phyloP scores from a whole-genome alignment of 2,888 invertebrate species.

The Cosmia trapezina region DNA sequence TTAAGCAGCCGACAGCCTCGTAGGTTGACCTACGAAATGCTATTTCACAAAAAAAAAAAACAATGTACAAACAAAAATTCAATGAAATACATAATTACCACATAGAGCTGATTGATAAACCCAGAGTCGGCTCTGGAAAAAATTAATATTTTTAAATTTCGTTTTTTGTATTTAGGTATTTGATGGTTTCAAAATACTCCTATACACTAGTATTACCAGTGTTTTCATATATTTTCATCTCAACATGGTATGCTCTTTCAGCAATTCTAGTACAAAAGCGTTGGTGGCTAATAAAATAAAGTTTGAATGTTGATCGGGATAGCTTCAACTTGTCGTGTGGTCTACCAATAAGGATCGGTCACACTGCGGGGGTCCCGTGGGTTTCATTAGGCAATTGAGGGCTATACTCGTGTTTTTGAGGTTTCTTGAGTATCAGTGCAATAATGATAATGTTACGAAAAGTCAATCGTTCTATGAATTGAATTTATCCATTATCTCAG shows the following conservation, averaged over 20 bases:
- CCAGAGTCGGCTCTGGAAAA: too few relatives aligned
- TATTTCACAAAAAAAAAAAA: too few relatives aligned
- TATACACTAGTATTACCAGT: too few relatives aligned
- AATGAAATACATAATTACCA: too few relatives aligned
- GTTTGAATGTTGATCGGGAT: constrained; percentile 21
- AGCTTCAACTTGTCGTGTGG: constrained; percentile 1
- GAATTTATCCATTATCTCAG: background rate
- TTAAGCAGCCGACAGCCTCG: too few relatives aligned
- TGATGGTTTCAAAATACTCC: too few relatives aligned
- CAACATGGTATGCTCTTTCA: background rate
- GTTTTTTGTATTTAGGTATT: too few relatives aligned
- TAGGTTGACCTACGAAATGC: too few relatives aligned
- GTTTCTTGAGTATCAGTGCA: background rate
- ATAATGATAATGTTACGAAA: background rate
- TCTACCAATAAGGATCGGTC: constrained; percentile 25
- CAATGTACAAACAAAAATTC: too few relatives aligned
- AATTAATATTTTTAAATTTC: too few relatives aligned
- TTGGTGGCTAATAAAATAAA: background rate
- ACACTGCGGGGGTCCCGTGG: constrained; percentile 28
- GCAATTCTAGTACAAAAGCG: background rate
- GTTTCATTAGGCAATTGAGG: constrained; percentile 4
- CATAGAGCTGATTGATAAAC: too few relatives aligned
- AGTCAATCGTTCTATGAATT: background rate
- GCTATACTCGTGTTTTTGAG: background rate
- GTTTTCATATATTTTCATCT: too few relatives aligned